Evolutionary conservation across 2,797 vertebrate genomes (phyloP), one percentile per base, ranked within the genome.

Genomic region (Macrochelys suwanniensis): DNA sequence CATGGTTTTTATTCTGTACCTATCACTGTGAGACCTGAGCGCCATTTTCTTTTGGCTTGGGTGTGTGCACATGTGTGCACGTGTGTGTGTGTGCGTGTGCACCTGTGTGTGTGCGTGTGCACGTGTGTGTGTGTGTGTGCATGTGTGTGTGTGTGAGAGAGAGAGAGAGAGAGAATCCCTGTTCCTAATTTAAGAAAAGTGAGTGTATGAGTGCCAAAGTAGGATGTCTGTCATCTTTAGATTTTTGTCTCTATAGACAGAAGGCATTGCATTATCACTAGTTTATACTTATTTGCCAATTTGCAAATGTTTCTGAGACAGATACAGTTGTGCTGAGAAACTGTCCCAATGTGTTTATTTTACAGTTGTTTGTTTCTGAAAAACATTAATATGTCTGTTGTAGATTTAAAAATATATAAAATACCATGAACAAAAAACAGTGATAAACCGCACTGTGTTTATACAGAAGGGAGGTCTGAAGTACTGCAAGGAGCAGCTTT

Each of bases 151-250:
- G 19, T 54, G 21, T 23, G 53, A 9, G 6, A 21, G 21, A 54
- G 51, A 53, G 51, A 53, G 50, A 51, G 51, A 53, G 54, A 54
- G 54, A 54, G 21, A 54, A 21, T 54, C 1, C 4, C 2, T 23
- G 87, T 92, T 88, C 71, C 49, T 81, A 8, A 59, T 51, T 68
- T 53, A 53, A 71, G 65, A 82, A 85, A 71, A 37, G 37, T 71
- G 19, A 71, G 21, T 25, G 68, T 23, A 9, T 71, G 37, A 71
- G 17, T 25, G 68, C n/a, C 37, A 42, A 71, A 71, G n/a, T 21
- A 21, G 10, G 21, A 71, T 71, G 68, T 25, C 21, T 37, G 68
- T 21, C 68, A 71, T 25, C 9, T 37, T 71, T 71, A 71, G 17
- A 42, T 26, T 3, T 68, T 92, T 87, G 4, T 37, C 61, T 71